Evolutionary conservation across 2,888 invertebrate genomes (phyloP).

Genomic region (Chironomus riparius): DNA sequence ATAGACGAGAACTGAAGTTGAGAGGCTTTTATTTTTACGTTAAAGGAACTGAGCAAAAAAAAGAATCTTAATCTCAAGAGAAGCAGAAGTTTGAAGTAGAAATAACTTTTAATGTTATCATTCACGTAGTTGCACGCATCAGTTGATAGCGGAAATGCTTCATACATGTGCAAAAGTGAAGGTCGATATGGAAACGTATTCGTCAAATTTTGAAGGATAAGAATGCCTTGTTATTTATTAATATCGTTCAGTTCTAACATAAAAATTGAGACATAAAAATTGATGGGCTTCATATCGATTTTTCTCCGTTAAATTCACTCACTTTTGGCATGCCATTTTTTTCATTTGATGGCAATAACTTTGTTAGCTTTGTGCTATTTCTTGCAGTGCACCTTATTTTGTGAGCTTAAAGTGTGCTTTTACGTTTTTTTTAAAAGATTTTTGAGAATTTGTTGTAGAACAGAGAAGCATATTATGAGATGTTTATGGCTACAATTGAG

Average conservation of each 20-base stretch:
- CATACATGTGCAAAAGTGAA: background rate
- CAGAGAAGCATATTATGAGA: too few relatives aligned
- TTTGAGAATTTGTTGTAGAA: too few relatives aligned
- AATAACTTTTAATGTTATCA: background rate
- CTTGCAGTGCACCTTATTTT: too few relatives aligned
- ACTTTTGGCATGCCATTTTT: background rate
- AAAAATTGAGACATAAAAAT: slow-evolving; percentile 25
- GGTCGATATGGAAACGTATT: background rate
- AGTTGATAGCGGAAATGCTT: background rate
- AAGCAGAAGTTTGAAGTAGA: background rate
- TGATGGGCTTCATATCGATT: slow-evolving; percentile 20
- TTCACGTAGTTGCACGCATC: background rate
- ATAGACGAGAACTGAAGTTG: background rate
- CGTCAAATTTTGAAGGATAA: background rate
- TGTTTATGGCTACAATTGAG: too few relatives aligned
- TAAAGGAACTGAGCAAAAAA: background rate
- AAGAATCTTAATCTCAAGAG: background rate
- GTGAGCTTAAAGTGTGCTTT: too few relatives aligned
- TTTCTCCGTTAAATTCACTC: background rate
- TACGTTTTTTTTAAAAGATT: too few relatives aligned
- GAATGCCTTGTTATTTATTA: slow-evolving; percentile 6
- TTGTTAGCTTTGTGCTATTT: too few relatives aligned
- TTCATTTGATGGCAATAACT: too few relatives aligned
- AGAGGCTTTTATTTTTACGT: background rate
- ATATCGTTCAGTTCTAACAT: slow-evolving; percentile 5